Evolutionary conservation across 2,888 invertebrate genomes (phyloP), one percentile per base, ranked within the genome.

Genomic region (Peribatodes rhomboidaria): DNA sequence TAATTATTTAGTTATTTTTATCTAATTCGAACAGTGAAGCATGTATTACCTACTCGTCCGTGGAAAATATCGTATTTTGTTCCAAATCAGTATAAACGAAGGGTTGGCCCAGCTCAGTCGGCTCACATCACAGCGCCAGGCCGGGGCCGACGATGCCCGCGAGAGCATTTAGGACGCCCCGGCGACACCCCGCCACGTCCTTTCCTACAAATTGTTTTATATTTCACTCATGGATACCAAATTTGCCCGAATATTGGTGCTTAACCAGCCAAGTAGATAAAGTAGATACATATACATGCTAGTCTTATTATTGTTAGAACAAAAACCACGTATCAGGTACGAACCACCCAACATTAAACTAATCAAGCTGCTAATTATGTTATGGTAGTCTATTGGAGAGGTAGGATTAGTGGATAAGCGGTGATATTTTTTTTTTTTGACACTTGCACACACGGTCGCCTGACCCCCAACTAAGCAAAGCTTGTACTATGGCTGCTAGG

Each of bases 161-260:
- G 78, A 73, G 78, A 68, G 64, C 65, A 64, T 68, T 70, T 70
- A 67, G 67, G 50, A 67, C 59, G 61, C 61, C 61, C 52, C 60
- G 63, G 50, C 57, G 67, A 50, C 61, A 52, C 65, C 62, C 53
- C 67, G 64, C 64, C 68, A 63, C 71, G 68, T 69, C 65, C 65
- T 72, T 73, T 69, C 54, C 62, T 61, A 60, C 72, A 78, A 78
- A 80, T 77, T 77, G 77, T 75, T 77, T 77, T 74, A 74, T 78
- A 78, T 74, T 71, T 68, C 66, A 68, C 77, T 73, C 42, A 60
- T 60, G 52, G 35, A 63, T 50, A 52, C 50, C n/a, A n/a, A 50
- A 46, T 54, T 52, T 49, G 54, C 66, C 58, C 71, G 70, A 71
- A 67, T 70, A 60, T 68, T 41, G 13, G 33, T 3, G 16, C 14